Evolutionary conservation across 2,797 vertebrate genomes (phyloP).

Genomic region (Zenarchopterus dispar): DNA sequence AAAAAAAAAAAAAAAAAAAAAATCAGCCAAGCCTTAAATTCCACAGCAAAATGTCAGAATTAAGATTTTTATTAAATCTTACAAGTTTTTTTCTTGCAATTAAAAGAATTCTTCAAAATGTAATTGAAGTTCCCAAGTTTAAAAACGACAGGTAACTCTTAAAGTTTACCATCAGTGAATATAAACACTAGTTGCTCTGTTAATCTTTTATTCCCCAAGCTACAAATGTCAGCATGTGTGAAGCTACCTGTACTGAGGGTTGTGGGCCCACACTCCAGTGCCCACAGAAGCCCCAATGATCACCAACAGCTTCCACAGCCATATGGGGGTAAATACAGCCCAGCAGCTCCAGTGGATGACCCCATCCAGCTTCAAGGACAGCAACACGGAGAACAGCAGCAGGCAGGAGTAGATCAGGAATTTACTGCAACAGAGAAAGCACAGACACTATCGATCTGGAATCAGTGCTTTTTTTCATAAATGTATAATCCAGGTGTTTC

Average conservation of each 20-base stretch:
- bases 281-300: slow-evolving; percentile 95
- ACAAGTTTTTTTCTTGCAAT: neutral
- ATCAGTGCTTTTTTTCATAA: neutral
- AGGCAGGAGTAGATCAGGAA: slow-evolving; percentile 98
- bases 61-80: neutral
- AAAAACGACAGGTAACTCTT: too few species aligned
- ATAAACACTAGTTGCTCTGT: neutral
- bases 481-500: neutral
- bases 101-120: too few species aligned
- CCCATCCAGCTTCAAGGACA: slow-evolving; percentile 92
- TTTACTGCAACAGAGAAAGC: slow-evolving; percentile 82
- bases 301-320: slow-evolving; percentile 98
- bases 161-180: neutral
- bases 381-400: slow-evolving; percentile 95
- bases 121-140: too few species aligned
- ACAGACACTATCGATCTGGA: neutral
- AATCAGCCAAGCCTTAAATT: too few species aligned
- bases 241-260: slow-evolving; percentile 95
- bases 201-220: neutral
- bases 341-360: slow-evolving; percentile 98
- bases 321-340: slow-evolving; percentile 97
- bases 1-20: neutral
- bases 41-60: too few species aligned
- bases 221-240: neutral
- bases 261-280: slow-evolving; percentile 96